Evolutionary conservation across 2,113 vertebrate species (phyloP).

Genomic region (Natator depressus): DNA sequence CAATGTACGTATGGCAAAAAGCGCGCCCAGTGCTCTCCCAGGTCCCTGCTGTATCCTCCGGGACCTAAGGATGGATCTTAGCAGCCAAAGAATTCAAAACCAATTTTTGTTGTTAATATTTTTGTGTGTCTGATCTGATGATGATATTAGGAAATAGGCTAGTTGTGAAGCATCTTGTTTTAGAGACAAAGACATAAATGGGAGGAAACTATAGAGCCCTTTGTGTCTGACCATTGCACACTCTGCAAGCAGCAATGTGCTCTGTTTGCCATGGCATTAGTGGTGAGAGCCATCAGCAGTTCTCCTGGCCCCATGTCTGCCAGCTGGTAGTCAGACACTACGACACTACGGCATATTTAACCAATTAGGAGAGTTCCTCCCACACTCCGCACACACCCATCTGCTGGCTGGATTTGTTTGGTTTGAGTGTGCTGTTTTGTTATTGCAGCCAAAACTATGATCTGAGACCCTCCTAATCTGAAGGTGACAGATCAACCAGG

Average conservation of each 20-base stretch:
- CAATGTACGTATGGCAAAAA: neutral
- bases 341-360: neutral
- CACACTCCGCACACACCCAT: neutral
- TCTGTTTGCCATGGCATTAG: neutral
- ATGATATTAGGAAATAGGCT: neutral
- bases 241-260: neutral
- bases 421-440: neutral
- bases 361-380: neutral
- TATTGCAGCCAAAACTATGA: neutral
- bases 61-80: neutral
- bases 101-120: neutral
- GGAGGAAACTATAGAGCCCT: neutral
- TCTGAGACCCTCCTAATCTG: neutral
- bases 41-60: fast-evolving
- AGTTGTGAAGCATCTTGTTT: neutral
- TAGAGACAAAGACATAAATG: neutral
- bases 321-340: conserved; percentile 9
- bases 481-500: neutral
- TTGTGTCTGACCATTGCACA: neutral
- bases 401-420: neutral
- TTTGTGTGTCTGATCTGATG: fast-evolving
- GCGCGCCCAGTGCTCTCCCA: fast-evolving
- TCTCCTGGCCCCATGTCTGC: neutral
- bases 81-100: too few species aligned
- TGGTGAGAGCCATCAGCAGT: neutral